Base-by-base conservation (phyloP, 1,140 invertebrate species). In the Zeugodacus cucurbitae region DNA sequence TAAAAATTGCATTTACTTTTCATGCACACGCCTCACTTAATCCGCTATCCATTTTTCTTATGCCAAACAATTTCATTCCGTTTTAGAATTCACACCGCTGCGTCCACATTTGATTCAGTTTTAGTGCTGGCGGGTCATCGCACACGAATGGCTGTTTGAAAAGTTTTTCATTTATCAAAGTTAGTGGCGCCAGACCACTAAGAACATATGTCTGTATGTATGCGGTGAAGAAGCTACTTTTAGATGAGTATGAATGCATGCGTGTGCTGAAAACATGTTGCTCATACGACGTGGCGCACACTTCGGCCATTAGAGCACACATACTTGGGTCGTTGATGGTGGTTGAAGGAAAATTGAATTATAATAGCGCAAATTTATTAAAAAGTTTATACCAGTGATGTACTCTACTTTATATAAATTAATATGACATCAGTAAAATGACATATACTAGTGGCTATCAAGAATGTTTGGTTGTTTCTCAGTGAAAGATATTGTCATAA, bases 101-200 rank as follows among this genome's bases (percentile, higher is more conserved):
- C 67, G 67, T 41, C 8, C 67, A 41, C 37, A 37, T 37, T 74
- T 74, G 34, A 20, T 74, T 37, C 67, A 34, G 34, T 74, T 74
- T 74, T 74, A 74, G 32, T 74, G 67, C 34, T 41, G 34, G 34
- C 67, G 67, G 67, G 67, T 37, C 67, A 74, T 74, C 67, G 32
- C 67, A 74, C 67, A 74, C 20, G 67, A 74, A 74, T 74, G 67
- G 34, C 22, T 62, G 11, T 32, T 74, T 74, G 67, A 74, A 67
- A 74, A 74, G 67, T 74, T 74, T 74, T 74, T 20, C 67, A 74
- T 74, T 74, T 74, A 74, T 74, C 67, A 74, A 74, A 74, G 67
- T 74, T 74, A 74, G 67, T 74, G 67, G 32, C 22, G 34, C 67
- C 22, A 37, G 17, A 11, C 11, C 59, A 5, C 2, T 44, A 54